These are phyloP conservation scores for Hippoglossus hippoglossus DNA, from an alignment of 2,797 vertebrate species.

Conservation along the genomic window DNA sequence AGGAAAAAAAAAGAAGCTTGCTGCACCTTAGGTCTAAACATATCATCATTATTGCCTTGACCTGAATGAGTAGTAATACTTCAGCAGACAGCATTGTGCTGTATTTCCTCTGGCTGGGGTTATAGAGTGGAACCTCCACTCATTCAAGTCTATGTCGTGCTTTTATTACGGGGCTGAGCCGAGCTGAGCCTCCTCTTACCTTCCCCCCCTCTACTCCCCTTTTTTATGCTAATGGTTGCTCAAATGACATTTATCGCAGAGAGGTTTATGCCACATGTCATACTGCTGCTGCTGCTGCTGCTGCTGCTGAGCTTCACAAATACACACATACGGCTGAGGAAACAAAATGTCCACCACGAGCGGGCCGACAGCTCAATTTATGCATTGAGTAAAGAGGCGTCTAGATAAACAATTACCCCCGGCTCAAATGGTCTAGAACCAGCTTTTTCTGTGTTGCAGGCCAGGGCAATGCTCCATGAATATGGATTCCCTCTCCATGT, in stretches of 20 bases:
- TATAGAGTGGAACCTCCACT: conserved; percentile 36
- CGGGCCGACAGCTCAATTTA: conserved; percentile 77
- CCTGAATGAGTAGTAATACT: not conserved
- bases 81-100: not conserved
- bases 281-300: conserved; percentile 24
- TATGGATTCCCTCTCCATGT: conserved; percentile 78
- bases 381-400: conserved; percentile 67
- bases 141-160: conserved; percentile 48
- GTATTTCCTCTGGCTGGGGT: conserved; percentile 2
- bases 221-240: conserved; percentile 79
- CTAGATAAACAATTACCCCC: conserved; percentile 81
- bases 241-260: conserved; percentile 77
- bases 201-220: conserved; percentile 15
- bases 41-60: not conserved
- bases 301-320: not conserved
- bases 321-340: conserved; percentile 46
- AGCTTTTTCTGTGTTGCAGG: conserved; percentile 59
- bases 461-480: conserved; percentile 70
- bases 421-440: conserved; percentile 73
- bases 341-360: conserved; percentile 81
- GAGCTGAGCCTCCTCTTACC: conserved; percentile 9
- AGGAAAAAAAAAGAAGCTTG: no score
- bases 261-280: conserved; percentile 62
- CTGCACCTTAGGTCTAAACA: not conserved
- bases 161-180: conserved; percentile 37